phyloP scores from a whole-genome alignment of 2,797 vertebrate genomes.

The Hafferia zeledoni region DNA sequence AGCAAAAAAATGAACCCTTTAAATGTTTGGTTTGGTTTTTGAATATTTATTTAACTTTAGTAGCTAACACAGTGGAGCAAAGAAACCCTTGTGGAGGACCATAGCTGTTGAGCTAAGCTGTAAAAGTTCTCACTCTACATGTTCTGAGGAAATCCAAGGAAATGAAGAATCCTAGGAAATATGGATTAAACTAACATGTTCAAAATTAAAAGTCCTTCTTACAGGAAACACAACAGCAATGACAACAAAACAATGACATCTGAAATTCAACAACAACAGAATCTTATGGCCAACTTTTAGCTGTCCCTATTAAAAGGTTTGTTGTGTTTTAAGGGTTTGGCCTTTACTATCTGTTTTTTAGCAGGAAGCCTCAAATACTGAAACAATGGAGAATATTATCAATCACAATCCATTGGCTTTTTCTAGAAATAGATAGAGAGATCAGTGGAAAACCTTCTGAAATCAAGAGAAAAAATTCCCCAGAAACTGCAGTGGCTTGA shows the following conservation, averaged over 20 bases:
- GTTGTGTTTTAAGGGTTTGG: background rate
- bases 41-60: background rate
- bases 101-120: background rate
- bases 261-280: background rate
- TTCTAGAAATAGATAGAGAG: background rate
- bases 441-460: background rate
- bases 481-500: background rate
- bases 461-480: background rate
- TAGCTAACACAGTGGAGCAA: background rate
- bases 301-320: background rate
- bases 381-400: background rate
- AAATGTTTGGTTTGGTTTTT: background rate
- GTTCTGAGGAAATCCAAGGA: background rate
- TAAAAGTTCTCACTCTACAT: background rate
- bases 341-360: background rate
- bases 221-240: background rate
- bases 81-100: background rate
- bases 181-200: background rate
- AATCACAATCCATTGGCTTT: background rate
- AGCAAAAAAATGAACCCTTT: background rate
- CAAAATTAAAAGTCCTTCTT: background rate
- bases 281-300: background rate
- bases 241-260: background rate
- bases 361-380: background rate
- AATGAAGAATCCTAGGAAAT: background rate